A percentile compares a stretch with the other conserved stretches of the same genome.
These are phyloP conservation scores for Choristoneura fumiferana DNA, from an alignment of 1,140 invertebrate species.

Conservation along the genomic window DNA sequence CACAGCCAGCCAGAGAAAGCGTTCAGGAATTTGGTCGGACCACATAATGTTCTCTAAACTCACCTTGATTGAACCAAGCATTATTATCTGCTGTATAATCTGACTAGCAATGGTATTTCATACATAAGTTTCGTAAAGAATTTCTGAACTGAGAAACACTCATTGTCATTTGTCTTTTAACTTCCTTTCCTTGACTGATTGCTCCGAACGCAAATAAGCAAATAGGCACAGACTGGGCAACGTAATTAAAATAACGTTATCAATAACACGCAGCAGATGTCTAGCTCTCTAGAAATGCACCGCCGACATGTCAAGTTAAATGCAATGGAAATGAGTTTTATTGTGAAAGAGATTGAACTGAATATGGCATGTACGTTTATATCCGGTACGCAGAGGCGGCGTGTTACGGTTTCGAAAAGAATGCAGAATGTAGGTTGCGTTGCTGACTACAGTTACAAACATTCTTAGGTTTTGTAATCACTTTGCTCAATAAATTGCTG, in stretches of 20 bases:
- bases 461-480: slow-evolving; percentile 61
- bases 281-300: slow-evolving; percentile 68
- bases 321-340: slow-evolving; percentile 53
- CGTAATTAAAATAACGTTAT: too few species aligned
- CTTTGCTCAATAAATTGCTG: slow-evolving; percentile 36
- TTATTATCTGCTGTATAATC: too few species aligned
- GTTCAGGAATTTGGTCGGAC: slow-evolving; percentile 70
- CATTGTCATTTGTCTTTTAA: too few species aligned
- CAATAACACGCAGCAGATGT: not conserved
- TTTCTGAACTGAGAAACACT: too few species aligned
- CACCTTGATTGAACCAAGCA: too few species aligned
- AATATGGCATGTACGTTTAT: slow-evolving; percentile 54
- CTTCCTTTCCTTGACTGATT: too few species aligned
- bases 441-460: slow-evolving; percentile 70
- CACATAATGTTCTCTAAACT: slow-evolving; percentile 33
- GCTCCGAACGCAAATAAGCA: too few species aligned
- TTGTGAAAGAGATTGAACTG: slow-evolving; percentile 46
- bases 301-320: slow-evolving; percentile 43
- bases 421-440: slow-evolving; percentile 74
- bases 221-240: too few species aligned
- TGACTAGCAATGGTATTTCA: too few species aligned
- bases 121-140: too few species aligned
- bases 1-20: slow-evolving; percentile 69
- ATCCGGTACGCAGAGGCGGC: slow-evolving; percentile 72
- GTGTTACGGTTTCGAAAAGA: slow-evolving; percentile 77